phyloP scores from a whole-genome alignment of 2,113 vertebrate genomes.

The Anguilla rostrata region DNA sequence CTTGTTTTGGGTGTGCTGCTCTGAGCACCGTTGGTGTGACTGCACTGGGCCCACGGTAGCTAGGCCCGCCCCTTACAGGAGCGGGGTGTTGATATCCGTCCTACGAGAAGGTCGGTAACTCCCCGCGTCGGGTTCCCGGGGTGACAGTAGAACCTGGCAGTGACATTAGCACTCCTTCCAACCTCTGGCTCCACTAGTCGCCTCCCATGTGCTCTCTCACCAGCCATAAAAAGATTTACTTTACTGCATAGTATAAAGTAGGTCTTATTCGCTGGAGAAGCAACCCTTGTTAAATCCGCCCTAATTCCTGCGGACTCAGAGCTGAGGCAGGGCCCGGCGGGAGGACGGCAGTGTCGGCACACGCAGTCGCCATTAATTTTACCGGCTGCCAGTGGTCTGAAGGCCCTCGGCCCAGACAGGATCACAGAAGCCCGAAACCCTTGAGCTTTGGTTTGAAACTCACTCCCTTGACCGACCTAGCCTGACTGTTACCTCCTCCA shows the following conservation, averaged over 20 bases:
- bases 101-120: not conserved
- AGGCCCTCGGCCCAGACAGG: not conserved
- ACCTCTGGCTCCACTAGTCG: not conserved
- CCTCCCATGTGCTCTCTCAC: conserved; percentile 18
- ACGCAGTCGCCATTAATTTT: not conserved
- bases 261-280: conserved; percentile 15
- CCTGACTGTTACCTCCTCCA: not conserved
- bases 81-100: not conserved
- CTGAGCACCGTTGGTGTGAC: not conserved
- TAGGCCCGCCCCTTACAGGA: not conserved
- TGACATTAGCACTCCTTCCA: conserved; percentile 43
- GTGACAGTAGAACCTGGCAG: conserved; percentile 31
- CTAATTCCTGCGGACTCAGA: conserved; percentile 13
- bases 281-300: conserved; percentile 35
- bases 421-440: not conserved
- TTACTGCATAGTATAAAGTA: conserved; percentile 28
- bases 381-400: not conserved
- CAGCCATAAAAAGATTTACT: conserved; percentile 35
- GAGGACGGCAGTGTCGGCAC: conserved; percentile 25
- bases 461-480: conserved; percentile 2
- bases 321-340: not conserved
- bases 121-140: not conserved
- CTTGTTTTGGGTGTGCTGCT: not conserved
- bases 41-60: not conserved
- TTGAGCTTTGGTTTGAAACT: not conserved